Evolutionary conservation across 1,140 invertebrate genomes (phyloP), one percentile per base, ranked within the genome.

Genomic region (Cyphomyrmex costatus): DNA sequence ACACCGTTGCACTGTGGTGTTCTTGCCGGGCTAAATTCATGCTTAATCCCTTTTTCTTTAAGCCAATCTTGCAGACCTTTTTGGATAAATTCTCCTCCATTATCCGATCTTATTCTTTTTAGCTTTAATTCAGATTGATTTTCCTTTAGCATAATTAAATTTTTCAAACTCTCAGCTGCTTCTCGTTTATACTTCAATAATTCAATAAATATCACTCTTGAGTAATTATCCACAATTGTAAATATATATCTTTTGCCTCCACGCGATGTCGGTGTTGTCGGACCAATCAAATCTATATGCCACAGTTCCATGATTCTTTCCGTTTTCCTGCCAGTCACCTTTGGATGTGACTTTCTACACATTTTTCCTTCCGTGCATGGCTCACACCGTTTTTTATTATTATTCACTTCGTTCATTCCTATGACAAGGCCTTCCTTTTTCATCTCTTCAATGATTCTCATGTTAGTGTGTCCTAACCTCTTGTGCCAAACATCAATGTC

Each of bases 281-380:
- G 36, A 0, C 42, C 58, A 30, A 78, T 51, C 6, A 78, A 49
- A 24, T 74, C 53, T 2, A 58, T 63, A 8, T 78, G 58, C 58
- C 36, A 78, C 1, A 78, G 5, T 2, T 78, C 58, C 36, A 63
- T 63, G 42, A 49, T 78, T n/a, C 10, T 63, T 3, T 6, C 63
- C 5, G 73, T 60, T 27, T 7, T 42, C 1, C 3, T 60, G 8
- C 6, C 14, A 46, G 7, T 10, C 14, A 76, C 2, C n/a, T 33
- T 76, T 0, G 16, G 42, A 14, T 78, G 36, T n/a, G 21, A 4
- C 12, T 49, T 61, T 33, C 2, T 1, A 1, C 36, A 49, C 30
- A 76, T 76, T 1, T 78, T 78, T 78, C 36, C 42, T 30, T n/a
- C 24, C 0, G 49, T 5, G 2, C 74, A 78, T 49, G 74, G 8